These are phyloP conservation scores for Phengaris alcon DNA, from an alignment of 2,888 invertebrate species.

Conservation along the genomic window DNA sequence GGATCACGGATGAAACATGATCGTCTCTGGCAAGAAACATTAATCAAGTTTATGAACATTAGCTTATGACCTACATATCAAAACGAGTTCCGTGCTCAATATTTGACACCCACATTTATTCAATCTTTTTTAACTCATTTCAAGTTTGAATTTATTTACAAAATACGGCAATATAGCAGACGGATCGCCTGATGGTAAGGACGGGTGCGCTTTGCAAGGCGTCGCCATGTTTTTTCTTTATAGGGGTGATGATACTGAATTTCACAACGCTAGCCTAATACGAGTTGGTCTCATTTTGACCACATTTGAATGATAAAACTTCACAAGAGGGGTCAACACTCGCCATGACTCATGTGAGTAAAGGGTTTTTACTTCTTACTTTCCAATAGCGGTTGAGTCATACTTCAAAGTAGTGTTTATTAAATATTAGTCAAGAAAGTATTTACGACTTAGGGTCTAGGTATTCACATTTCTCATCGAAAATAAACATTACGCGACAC, in stretches of 20 bases:
- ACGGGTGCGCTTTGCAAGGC: neutral
- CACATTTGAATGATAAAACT: neutral
- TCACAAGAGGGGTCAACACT: neutral
- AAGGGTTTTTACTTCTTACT: neutral
- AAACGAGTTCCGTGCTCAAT: constrained; percentile 16
- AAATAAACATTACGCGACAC: no score
- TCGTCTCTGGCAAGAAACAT: neutral
- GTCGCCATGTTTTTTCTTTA: no score
- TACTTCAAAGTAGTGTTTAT: no score
- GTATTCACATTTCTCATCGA: no score
- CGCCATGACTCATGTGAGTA: neutral
- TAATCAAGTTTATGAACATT: constrained; percentile 23
- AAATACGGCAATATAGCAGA: neutral
- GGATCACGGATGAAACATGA: neutral
- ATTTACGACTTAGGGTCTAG: no score
- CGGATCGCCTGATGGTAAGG: neutral
- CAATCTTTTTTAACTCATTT: neutral
- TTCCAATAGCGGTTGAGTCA: neutral
- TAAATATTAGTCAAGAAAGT: no score
- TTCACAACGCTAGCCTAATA: neutral
- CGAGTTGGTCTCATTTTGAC: neutral
- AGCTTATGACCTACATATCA: constrained; percentile 28
- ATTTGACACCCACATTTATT: constrained; percentile 9
- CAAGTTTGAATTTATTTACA: neutral
- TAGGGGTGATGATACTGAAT: no score